Evolutionary conservation across 35 echinoderm and acorn worm species (phyloP).

Genomic region (Acanthaster planci): DNA sequence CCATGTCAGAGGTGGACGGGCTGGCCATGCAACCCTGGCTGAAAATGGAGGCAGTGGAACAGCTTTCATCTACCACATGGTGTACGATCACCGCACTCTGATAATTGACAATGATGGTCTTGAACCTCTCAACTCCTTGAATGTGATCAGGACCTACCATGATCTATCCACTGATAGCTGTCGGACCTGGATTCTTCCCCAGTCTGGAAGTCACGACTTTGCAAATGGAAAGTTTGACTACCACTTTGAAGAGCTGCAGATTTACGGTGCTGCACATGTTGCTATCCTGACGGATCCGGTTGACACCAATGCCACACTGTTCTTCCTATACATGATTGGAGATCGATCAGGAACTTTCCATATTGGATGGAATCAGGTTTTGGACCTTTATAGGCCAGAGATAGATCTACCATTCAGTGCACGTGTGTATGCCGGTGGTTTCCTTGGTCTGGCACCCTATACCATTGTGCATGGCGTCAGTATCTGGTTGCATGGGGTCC

Average conservation of each 20-base stretch:
- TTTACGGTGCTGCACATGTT: constrained; percentile 78
- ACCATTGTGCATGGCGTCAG: constrained; percentile 83
- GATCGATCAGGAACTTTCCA: constrained; percentile 87
- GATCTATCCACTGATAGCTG: constrained; percentile 74
- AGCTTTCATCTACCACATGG: constrained; percentile 83
- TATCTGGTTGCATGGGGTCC: constrained; percentile 78
- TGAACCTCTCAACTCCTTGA: constrained; percentile 33
- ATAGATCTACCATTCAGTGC: constrained; percentile 87
- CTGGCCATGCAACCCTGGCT: constrained; percentile 28
- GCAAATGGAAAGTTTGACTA: constrained; percentile 72
- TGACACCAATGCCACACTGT: constrained; percentile 48
- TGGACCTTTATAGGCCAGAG: constrained; percentile 77
- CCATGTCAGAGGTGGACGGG: constrained; percentile 71
- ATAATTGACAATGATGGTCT: constrained; percentile 90
- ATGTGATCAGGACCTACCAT: constrained; percentile 59
- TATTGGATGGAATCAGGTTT: constrained; percentile 62
- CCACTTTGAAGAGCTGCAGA: constrained; percentile 91
- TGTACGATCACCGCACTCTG: constrained; percentile 69
- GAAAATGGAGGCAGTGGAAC: constrained; percentile 90
- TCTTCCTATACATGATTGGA: constrained; percentile 93
- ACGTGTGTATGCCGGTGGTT: constrained; percentile 75
- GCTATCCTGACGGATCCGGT: constrained; percentile 83
- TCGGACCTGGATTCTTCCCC: constrained; percentile 84
- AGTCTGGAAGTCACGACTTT: constrained; percentile 80
- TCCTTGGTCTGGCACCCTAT: constrained; percentile 75